Percentiles rank a stretch among this genome's conserved stretches.
Conservation (phyloP, 2,797 vertebrate genomes). For the Eidolon dupreanum region DNA sequence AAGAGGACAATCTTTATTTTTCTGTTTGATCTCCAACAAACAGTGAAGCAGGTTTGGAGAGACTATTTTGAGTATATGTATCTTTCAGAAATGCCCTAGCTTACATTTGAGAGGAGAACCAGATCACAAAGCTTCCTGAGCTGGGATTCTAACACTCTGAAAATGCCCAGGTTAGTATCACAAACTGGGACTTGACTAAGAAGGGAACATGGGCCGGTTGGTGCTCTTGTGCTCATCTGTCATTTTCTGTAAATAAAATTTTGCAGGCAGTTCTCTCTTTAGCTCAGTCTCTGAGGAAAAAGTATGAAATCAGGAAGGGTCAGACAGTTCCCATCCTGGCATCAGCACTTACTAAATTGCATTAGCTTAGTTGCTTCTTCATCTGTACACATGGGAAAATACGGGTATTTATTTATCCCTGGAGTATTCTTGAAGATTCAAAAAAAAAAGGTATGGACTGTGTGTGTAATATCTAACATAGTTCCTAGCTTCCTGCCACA, state of each 20-base stretch:
- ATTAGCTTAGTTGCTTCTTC: not conserved
- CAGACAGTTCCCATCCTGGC: not conserved
- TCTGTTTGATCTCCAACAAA: not conserved
- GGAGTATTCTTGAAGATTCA: not conserved
- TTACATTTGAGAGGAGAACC: not conserved
- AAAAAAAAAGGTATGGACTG: not conserved
- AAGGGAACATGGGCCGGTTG: not conserved
- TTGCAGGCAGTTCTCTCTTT: not conserved
- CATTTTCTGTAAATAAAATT: not conserved
- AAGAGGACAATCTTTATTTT: not conserved
- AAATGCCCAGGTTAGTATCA: conserved; percentile 6
- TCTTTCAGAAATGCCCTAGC: not conserved
- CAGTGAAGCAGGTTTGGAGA: conserved; percentile 1
- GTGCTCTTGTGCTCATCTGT: not conserved
- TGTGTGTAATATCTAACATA: not conserved
- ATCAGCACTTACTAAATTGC: not conserved
- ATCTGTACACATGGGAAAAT: not conserved
- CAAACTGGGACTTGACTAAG: not conserved
- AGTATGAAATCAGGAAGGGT: not conserved
- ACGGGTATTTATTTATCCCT: not conserved
- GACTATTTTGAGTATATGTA: not conserved
- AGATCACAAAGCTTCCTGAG: not conserved
- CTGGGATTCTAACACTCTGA: not conserved
- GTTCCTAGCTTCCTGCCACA: not conserved
- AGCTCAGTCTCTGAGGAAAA: not conserved